These are phyloP conservation scores for Agapornis roseicollis DNA, from an alignment of 2,113 vertebrate species.

Conservation along the genomic window DNA sequence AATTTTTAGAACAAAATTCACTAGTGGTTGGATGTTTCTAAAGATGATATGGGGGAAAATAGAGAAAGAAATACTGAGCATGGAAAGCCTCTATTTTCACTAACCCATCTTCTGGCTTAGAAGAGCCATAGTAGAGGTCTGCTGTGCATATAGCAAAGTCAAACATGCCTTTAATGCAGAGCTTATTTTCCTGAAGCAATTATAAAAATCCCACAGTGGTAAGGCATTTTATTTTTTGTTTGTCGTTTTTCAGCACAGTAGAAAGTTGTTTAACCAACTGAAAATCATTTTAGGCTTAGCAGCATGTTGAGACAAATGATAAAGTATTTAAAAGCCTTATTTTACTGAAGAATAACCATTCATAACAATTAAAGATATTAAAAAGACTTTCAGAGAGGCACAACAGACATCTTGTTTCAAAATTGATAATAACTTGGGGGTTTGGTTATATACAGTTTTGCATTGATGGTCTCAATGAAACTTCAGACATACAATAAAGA, in stretches of 20 bases:
- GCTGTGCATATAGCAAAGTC: not conserved
- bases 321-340: constrained; percentile 23
- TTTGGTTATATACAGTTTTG: not conserved
- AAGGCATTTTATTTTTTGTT: not conserved
- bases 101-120: not conserved
- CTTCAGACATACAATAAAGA: not conserved
- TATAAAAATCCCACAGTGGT: not conserved
- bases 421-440: not conserved
- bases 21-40: not conserved
- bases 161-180: not conserved
- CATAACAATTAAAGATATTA: not conserved
- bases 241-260: not conserved
- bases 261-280: constrained; percentile 2
- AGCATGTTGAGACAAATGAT: not conserved
- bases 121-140: not conserved
- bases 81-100: not conserved
- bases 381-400: not conserved
- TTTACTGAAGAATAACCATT: not conserved
- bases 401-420: not conserved
- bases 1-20: not conserved
- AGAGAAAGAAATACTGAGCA: not conserved
- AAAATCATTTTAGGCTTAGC: constrained; percentile 6
- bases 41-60: not conserved
- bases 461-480: not conserved
- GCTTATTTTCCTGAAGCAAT: not conserved